Evolutionary conservation across 2,797 vertebrate genomes (phyloP).

Genomic region (Hypotaenidia philippensis): DNA sequence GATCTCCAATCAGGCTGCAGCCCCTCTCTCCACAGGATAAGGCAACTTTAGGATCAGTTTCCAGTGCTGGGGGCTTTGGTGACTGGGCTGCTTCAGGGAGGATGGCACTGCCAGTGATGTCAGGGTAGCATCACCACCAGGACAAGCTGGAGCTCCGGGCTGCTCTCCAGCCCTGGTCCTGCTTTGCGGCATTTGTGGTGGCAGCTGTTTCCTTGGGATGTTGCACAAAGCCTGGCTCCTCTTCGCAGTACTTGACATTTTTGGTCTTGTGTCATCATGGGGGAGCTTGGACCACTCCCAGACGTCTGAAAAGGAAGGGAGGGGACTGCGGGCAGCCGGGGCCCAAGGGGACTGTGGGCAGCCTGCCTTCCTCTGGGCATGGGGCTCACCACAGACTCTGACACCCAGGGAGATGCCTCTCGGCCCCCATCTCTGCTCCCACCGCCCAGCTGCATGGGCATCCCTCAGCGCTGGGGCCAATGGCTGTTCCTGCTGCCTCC

Average conservation of each 20-base stretch:
- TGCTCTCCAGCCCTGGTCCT: neutral
- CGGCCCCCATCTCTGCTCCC: fast-evolving
- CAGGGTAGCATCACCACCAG: neutral
- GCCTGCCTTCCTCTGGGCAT: neutral
- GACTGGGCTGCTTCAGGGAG: neutral
- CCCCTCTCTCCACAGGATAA: fast-evolving
- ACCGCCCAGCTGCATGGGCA: fast-evolving
- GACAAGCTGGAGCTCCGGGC: neutral
- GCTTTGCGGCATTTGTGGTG: neutral
- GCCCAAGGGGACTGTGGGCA: neutral
- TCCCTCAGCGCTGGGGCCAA: neutral
- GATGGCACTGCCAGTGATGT: neutral
- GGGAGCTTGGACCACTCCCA: neutral
- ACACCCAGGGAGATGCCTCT: neutral
- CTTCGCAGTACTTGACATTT: neutral
- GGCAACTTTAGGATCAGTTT: neutral
- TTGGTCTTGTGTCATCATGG: neutral
- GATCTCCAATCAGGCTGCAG: neutral
- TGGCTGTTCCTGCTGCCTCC: neutral
- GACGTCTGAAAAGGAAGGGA: neutral
- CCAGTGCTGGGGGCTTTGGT: neutral
- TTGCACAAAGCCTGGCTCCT: neutral
- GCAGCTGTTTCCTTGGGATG: neutral
- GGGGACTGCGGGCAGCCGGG: neutral
- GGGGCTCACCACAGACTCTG: neutral